phyloP scores from a whole-genome alignment of 53 echinoderm and acorn worm species.

The Paracentrotus lividus region DNA sequence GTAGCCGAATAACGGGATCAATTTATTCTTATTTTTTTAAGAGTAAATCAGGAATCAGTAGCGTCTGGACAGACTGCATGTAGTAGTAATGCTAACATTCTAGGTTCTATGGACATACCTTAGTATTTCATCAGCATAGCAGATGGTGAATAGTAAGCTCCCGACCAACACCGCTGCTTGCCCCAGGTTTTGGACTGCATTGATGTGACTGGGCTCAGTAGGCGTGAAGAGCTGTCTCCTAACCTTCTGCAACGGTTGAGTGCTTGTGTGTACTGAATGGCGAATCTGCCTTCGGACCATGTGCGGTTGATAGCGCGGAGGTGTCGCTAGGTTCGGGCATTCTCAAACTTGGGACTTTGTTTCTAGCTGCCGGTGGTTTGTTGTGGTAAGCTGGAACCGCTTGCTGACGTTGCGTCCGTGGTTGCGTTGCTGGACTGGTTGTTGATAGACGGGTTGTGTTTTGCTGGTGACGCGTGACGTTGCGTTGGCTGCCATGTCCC shows the following conservation, averaged over 20 bases:
- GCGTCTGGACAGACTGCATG: neutral
- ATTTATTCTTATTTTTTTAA: neutral
- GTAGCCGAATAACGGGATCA: neutral
- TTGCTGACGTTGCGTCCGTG: neutral
- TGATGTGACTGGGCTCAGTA: slow-evolving; percentile 43
- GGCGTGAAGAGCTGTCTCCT: neutral
- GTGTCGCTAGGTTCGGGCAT: slow-evolving; percentile 21
- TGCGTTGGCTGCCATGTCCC: slow-evolving; percentile 39
- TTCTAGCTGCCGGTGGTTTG: slow-evolving; percentile 32
- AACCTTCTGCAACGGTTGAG: neutral
- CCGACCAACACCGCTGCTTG: slow-evolving; percentile 1
- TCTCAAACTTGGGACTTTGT: slow-evolving; percentile 32
- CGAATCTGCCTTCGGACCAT: slow-evolving; percentile 43
- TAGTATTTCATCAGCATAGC: slow-evolving; percentile 51
- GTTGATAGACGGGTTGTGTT: slow-evolving; percentile 18
- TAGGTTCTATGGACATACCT: neutral
- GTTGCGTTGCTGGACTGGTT: no score
- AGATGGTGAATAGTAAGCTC: slow-evolving; percentile 63
- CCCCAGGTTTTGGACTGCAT: neutral
- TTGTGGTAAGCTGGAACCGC: slow-evolving; percentile 38
- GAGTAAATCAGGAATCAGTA: neutral
- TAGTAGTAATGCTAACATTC: neutral
- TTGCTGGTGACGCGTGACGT: neutral
- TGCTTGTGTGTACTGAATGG: neutral
- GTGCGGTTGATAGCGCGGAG: neutral